These are phyloP conservation scores for Athalia cordata DNA, from an alignment of 2,888 invertebrate genomes.

Conservation along the genomic window DNA sequence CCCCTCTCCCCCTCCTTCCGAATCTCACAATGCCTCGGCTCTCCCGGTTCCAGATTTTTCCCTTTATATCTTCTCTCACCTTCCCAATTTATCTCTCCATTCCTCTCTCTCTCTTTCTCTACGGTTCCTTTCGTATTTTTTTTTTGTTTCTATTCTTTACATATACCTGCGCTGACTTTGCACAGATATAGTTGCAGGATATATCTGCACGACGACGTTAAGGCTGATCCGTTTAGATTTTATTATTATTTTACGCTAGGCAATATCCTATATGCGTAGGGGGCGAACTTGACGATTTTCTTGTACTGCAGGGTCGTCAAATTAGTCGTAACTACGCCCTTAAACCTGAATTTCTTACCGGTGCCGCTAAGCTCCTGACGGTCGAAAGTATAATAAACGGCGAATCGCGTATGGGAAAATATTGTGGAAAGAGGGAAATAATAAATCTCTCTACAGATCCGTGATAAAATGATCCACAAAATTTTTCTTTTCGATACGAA, in stretches of 20 bases:
- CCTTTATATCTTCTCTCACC: background rate
- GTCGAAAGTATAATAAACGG: background rate
- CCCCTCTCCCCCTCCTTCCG: background rate
- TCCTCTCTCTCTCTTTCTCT: no score
- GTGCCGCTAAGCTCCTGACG: no score
- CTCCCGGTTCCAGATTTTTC: background rate
- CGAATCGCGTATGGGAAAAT: background rate
- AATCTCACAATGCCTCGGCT: background rate
- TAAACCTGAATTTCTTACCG: conserved; percentile 63
- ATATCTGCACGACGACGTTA: no score
- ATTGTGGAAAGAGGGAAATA: no score
- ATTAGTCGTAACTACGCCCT: conserved; percentile 69
- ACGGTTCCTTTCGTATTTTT: no score
- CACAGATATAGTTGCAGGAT: no score
- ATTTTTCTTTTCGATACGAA: no score
- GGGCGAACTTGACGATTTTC: conserved; percentile 14
- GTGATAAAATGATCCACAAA: background rate
- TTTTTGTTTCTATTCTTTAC: no score
- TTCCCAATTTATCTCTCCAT: background rate
- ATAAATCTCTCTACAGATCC: background rate
- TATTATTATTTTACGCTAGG: conserved; percentile 72
- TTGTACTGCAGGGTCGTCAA: conserved; percentile 63
- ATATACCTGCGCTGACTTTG: no score
- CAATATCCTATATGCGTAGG: conserved; percentile 67
- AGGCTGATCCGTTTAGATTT: conserved; percentile 63